Base-by-base conservation (phyloP, 2,888 invertebrate species). In the Limnephilus lunatus region DNA sequence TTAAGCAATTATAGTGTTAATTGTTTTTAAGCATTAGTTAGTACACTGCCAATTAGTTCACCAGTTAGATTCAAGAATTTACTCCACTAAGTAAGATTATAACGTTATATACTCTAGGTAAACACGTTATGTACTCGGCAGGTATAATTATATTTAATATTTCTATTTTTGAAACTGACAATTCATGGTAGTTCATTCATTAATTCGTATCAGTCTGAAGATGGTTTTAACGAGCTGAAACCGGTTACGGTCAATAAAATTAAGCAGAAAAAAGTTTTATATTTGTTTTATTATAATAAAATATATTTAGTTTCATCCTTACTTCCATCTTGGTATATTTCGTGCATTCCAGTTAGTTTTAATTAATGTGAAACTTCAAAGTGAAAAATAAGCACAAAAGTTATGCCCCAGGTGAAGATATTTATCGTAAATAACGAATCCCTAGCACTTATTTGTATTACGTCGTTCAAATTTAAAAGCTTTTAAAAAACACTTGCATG, bases 401-500 rank as follows among this genome's bases (percentile, higher is more conserved):
- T 25, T 25, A 68, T 68, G 68, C 9, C 68, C 68, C 25, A 25
- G 25, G 68, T n/a, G 2, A 9, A 68, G 25, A 68, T 68, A n/a
- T 25, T 25, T 68, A 1, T 68, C 7, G n/a, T n/a, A 68, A 68
- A 68, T 68, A 68, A 68, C 25, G 25, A 68, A 68, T 68, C 7
- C 68, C 25, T 0, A 25, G 25, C 68, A 68, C n/a, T 68, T 68
- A 68, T 68, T 68, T 68, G n/a, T 68, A 68, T n/a, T 68, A 68
- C 68, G 7, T 68, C 68, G 68, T 68, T 68, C 68, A 68, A 68
- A 68, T 68, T 68, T 68, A 68, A 68, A 68, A 68, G 68, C 68
- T 68, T 68, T 68, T n/a, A 68, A n/a, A 32, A 82, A 82, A 31
- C 82, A 81, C 82, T 31, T 82, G 82, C 82, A 82, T 68, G 31